These are phyloP conservation scores for Barnardius zonarius DNA, from an alignment of 2,113 vertebrate genomes.

Conservation along the genomic window DNA sequence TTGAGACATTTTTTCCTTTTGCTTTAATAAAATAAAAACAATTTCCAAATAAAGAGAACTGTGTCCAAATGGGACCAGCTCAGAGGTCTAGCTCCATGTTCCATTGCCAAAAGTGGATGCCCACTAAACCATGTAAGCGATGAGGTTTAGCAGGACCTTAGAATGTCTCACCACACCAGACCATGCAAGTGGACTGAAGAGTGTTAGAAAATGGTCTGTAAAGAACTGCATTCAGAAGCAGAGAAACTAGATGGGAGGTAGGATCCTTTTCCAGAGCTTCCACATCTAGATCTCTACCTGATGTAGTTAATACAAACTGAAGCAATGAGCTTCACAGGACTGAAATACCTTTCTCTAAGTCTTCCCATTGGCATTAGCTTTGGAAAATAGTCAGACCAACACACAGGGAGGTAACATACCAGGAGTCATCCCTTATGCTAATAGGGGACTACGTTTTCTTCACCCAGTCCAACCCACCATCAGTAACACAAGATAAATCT, in stretches of 20 bases:
- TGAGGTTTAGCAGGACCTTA: not conserved
- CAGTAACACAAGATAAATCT: constrained; percentile 16
- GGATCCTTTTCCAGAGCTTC: not conserved
- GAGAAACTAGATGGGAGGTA: not conserved
- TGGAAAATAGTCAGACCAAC: not conserved
- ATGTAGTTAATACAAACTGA: not conserved
- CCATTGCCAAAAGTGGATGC: rapidly evolving
- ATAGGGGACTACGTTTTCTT: not conserved
- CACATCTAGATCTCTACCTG: not conserved
- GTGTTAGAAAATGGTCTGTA: not conserved
- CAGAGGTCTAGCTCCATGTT: not conserved
- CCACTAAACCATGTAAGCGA: not conserved
- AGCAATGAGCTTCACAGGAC: not conserved
- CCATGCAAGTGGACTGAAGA: not conserved
- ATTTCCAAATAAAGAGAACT: not conserved
- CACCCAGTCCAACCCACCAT: not conserved
- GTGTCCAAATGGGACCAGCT: not conserved
- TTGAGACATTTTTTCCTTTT: not conserved
- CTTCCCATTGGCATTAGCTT: not conserved
- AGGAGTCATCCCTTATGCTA: not conserved
- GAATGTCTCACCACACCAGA: not conserved
- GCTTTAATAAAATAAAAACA: not conserved
- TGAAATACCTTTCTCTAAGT: not conserved
- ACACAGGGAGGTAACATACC: not conserved
- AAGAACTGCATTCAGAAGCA: not conserved